Percentiles rank a stretch among this genome's conserved stretches.
Conservation (phyloP, 2,888 invertebrate genomes). For the Rhagonycha fulva region DNA sequence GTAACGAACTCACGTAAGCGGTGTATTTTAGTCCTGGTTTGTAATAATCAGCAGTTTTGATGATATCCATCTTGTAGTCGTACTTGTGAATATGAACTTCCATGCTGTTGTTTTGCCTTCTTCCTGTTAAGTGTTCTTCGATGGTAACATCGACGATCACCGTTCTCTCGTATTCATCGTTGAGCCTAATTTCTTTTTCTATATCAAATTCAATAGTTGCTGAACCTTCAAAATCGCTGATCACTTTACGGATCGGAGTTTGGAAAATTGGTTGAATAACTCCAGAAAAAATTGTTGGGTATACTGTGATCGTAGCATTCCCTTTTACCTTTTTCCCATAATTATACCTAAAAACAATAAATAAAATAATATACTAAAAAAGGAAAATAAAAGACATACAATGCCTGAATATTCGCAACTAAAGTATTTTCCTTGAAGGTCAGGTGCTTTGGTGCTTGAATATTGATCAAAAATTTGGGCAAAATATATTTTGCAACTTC, state of each 20-base stretch:
- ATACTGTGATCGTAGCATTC: constrained; percentile 81
- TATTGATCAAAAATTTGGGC: constrained; percentile 90
- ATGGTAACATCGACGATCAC: constrained; percentile 86
- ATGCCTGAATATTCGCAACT: constrained; percentile 78
- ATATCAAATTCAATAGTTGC: constrained; percentile 77
- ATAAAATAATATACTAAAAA: constrained; percentile 4
- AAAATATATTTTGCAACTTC: constrained; percentile 89
- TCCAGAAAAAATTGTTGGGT: constrained; percentile 79
- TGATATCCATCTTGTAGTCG: constrained; percentile 74
- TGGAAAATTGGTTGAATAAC: constrained; percentile 80
- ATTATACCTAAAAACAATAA: constrained; percentile 66
- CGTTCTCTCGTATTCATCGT: constrained; percentile 79
- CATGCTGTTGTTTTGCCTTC: constrained; percentile 78
- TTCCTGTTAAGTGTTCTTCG: constrained; percentile 86
- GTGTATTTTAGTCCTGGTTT: constrained; percentile 86
- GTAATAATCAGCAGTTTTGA: constrained; percentile 84
- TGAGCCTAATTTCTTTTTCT: constrained; percentile 72
- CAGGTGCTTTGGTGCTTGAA: constrained; percentile 80
- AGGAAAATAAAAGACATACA: constrained; percentile 63
- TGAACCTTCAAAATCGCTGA: constrained; percentile 62
- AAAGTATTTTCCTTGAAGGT: constrained; percentile 81
- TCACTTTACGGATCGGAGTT: constrained; percentile 71
- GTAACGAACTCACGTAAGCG: constrained; percentile 67
- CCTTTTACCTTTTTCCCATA: constrained; percentile 88
- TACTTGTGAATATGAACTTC: constrained; percentile 77